Evolutionary conservation across 1,140 invertebrate species (phyloP), one percentile per base, ranked within the genome.

Genomic region (Phymorhynchus buccinoides): DNA sequence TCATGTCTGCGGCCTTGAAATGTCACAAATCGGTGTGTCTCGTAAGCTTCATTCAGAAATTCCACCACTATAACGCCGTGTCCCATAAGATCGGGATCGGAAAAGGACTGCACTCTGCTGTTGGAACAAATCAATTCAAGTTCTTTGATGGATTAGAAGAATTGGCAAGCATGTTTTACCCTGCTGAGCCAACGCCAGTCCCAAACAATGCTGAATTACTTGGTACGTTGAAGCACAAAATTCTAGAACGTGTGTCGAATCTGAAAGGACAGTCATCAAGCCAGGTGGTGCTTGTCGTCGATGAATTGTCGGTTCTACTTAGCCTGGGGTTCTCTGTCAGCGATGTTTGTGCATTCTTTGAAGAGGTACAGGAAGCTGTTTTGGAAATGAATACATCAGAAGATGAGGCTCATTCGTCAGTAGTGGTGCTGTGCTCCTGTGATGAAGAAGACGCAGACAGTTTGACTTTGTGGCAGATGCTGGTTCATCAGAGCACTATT

Each of bases 61-160:
- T 90, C 35, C 87, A 87, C 71, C 90, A 91, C 88, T 91, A 87
- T 77, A 88, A 86, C 78, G 78, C 84, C 4, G 87, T 91, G 44
- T 86, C 89, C 27, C 86, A 87, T 56, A 91, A 91, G 81, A 85
- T 90, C 78, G 89, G 90, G 32, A 62, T 82, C 42, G 89, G 89
- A n/a, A n/a, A n/a, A n/a, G n/a, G n/a, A 71, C 80, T 91, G 66
- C 78, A 87, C 27, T 48, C 75, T n/a, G 82, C 85, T 12, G 84
- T 62, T 68, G 88, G 88, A 42, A 32, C 71, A 42, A 86, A 87
- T 37, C 78, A 89, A 12, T 84, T 91, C 32, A 16, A 82, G 16
- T 89, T 90, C 56, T 75, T 90, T 77, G 89, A 91, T 83, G 90
- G 88, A n/a, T 48, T 90, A 22, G 86, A 89, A 48, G 79, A 83